These are phyloP conservation scores for Tangara arthus DNA, from an alignment of 2,797 vertebrate genomes.

Conservation along the genomic window DNA sequence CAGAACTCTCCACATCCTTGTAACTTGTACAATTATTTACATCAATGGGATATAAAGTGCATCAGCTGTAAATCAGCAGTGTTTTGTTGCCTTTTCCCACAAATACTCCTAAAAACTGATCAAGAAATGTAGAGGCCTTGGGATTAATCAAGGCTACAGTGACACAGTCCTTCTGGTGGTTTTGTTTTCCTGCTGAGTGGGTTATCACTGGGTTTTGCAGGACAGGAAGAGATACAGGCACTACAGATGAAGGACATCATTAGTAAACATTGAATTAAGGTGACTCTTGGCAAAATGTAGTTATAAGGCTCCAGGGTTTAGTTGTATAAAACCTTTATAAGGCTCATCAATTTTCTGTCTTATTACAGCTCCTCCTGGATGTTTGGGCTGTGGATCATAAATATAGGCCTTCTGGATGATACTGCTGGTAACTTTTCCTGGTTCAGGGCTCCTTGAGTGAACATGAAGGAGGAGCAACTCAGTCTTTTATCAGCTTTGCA, in stretches of 20 bases:
- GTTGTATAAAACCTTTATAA: slow-evolving; percentile 58
- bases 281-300: slow-evolving; percentile 35
- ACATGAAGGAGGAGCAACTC: slow-evolving; percentile 48
- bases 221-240: slow-evolving; percentile 33
- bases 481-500: slow-evolving; percentile 58
- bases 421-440: slow-evolving; percentile 7
- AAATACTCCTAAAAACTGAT: neutral
- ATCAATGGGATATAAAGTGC: fast-evolving
- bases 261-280: slow-evolving; percentile 66
- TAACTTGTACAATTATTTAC: neutral
- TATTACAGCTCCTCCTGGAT: slow-evolving; percentile 47
- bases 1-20: neutral
- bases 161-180: neutral
- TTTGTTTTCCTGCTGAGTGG: neutral
- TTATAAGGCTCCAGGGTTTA: slow-evolving; percentile 40
- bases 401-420: slow-evolving; percentile 1
- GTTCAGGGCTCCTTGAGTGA: slow-evolving; percentile 29
- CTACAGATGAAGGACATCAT: slow-evolving; percentile 20
- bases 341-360: slow-evolving; percentile 57
- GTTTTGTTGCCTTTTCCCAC: neutral
- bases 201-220: neutral
- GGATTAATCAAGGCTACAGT: neutral
- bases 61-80: fast-evolving
- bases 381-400: slow-evolving; percentile 56
- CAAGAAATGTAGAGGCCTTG: neutral